Evolutionary conservation across 2,113 vertebrate species (phyloP).

Genomic region (Glaucidium brasilianum): DNA sequence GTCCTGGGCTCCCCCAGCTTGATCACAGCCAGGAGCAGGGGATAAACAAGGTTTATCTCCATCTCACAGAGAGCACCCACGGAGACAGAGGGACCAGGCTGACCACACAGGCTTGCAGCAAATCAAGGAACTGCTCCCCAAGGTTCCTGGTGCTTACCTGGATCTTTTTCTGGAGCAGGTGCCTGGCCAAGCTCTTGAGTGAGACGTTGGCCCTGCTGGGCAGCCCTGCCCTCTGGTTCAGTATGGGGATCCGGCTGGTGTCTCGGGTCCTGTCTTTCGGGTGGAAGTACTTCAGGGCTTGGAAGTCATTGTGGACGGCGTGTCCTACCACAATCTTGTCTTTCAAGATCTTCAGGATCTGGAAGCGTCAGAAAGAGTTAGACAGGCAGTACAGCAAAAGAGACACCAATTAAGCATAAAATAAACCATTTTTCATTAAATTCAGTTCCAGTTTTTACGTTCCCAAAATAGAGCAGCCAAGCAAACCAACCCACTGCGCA

Average conservation of each 20-base stretch:
- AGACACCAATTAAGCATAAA: not conserved
- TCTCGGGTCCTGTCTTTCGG: slow-evolving; percentile 84
- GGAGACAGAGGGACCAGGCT: not conserved
- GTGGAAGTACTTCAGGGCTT: slow-evolving; percentile 79
- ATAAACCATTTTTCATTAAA: not conserved
- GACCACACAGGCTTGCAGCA: not conserved
- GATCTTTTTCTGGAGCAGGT: slow-evolving; percentile 85
- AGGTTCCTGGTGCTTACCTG: slow-evolving; percentile 77
- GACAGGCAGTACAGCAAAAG: not conserved
- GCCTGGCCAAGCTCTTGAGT: slow-evolving; percentile 80
- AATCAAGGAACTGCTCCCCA: not conserved
- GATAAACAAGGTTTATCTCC: not conserved
- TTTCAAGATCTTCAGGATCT: slow-evolving; percentile 87
- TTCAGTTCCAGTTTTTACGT: not conserved
- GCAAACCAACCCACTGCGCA: not conserved
- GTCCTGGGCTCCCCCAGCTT: not conserved
- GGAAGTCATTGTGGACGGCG: slow-evolving; percentile 88
- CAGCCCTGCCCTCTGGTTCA: slow-evolving; percentile 73
- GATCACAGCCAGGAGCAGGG: not conserved
- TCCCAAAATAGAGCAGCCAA: not conserved
- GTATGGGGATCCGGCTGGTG: slow-evolving; percentile 72
- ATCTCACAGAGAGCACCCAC: not conserved
- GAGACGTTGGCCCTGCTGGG: slow-evolving; percentile 58
- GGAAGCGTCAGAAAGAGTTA: not conserved
- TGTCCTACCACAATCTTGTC: slow-evolving; percentile 92